Evolutionary conservation across 1,140 invertebrate species (phyloP).

Genomic region (Goniozus legneri): DNA sequence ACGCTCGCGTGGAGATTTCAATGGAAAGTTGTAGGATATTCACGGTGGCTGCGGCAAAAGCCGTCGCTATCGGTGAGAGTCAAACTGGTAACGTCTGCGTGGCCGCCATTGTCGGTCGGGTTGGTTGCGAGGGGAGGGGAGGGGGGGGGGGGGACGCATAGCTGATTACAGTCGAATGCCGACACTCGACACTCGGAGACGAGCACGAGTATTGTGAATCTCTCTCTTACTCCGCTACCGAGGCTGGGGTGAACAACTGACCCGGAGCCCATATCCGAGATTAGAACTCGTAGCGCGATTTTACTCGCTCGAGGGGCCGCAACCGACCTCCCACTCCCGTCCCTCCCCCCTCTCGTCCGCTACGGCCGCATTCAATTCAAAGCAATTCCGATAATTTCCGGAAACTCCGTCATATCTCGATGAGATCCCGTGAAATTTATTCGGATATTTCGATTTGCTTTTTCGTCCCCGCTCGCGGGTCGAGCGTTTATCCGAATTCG

Average conservation of each 20-base stretch:
- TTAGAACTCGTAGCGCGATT: conserved; percentile 22
- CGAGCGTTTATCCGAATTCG: conserved; percentile 8
- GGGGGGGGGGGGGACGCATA: background rate
- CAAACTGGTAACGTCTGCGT: conserved; percentile 32
- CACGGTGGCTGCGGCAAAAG: conserved; percentile 30
- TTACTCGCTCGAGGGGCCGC: too few relatives aligned
- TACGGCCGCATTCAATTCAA: too few relatives aligned
- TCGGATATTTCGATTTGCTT: too few relatives aligned
- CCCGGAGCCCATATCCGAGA: conserved; percentile 18
- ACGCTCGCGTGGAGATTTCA: conserved; percentile 31
- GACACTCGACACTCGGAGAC: conserved; percentile 17
- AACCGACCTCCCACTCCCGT: too few relatives aligned
- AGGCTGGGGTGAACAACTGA: background rate
- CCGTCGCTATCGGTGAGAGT: conserved; percentile 27
- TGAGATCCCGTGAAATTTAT: too few relatives aligned
- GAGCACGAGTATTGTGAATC: too few relatives aligned
- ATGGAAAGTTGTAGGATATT: conserved; percentile 43
- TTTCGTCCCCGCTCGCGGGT: too few relatives aligned
- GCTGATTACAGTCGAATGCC: conserved; percentile 20
- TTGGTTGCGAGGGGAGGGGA: conserved; percentile 8
- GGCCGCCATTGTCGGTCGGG: conserved; percentile 25
- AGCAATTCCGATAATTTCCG: too few relatives aligned
- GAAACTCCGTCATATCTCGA: too few relatives aligned
- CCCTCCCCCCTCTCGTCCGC: too few relatives aligned
- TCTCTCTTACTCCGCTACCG: background rate